Conservation (phyloP, 2,888 invertebrate species). For the Corythucha ciliata region DNA sequence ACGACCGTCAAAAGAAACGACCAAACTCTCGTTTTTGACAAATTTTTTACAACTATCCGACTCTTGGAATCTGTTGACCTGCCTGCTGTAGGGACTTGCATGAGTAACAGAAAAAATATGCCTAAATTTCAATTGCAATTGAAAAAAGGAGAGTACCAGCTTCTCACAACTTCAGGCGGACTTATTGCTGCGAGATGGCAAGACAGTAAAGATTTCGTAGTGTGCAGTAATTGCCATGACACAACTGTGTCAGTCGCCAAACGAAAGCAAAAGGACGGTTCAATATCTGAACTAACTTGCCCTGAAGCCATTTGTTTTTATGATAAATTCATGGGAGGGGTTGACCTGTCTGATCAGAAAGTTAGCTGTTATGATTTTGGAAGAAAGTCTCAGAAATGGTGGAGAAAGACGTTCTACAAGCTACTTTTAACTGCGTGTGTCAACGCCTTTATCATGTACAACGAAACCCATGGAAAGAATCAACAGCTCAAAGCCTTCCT, state of each 20-base stretch:
- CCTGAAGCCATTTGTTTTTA: slow-evolving; percentile 33
- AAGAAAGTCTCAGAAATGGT: slow-evolving; percentile 37
- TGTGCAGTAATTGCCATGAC: slow-evolving; percentile 36
- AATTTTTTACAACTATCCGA: too few species aligned
- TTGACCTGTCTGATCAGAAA: slow-evolving; percentile 37
- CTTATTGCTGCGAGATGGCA: slow-evolving; percentile 33
- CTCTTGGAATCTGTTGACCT: too few species aligned
- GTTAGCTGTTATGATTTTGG: slow-evolving; percentile 34
- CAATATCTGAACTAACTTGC: slow-evolving; percentile 31
- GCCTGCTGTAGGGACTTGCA: too few species aligned
- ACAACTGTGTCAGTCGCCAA: slow-evolving; percentile 16
- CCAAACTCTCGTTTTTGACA: too few species aligned
- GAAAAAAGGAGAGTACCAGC: too few species aligned
- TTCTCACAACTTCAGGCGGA: too few species aligned
- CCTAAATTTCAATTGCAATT: too few species aligned
- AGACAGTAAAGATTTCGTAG: slow-evolving; percentile 37
- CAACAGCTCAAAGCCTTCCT: slow-evolving; percentile 4
- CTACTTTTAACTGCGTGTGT: slow-evolving; percentile 35
- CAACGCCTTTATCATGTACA: slow-evolving; percentile 34
- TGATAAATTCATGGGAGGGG: slow-evolving; percentile 23
- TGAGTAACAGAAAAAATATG: too few species aligned
- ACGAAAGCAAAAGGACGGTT: slow-evolving; percentile 36
- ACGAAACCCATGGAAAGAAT: slow-evolving; percentile 18
- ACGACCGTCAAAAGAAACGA: too few species aligned
- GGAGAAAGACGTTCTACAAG: slow-evolving; percentile 36